These are phyloP conservation scores for Arion vulgaris DNA, from an alignment of 1,140 invertebrate genomes.

Conservation along the genomic window DNA sequence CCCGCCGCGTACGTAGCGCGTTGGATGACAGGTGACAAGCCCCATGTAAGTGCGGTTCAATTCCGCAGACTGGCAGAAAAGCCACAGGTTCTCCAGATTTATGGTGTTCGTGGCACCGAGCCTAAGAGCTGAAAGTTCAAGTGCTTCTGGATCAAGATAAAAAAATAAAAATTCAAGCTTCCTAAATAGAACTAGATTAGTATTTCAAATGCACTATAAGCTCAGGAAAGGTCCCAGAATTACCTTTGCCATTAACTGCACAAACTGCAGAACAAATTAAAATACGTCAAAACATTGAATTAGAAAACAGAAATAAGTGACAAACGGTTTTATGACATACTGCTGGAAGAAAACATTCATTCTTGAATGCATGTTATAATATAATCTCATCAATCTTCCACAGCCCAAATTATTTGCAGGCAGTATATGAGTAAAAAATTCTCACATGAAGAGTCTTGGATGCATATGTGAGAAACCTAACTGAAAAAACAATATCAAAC, in stretches of 20 bases:
- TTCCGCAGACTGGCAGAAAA: no score
- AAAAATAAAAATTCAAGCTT: no score
- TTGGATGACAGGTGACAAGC: no score
- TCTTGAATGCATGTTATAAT: no score
- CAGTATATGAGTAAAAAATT: background rate
- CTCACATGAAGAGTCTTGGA: background rate
- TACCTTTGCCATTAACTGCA: background rate
- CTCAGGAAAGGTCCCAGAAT: background rate
- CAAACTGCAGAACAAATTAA: background rate
- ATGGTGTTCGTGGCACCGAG: no score
- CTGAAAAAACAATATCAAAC: background rate
- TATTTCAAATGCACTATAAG: background rate
- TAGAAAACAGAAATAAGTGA: background rate
- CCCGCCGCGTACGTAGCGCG: no score
- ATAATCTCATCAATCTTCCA: background rate
- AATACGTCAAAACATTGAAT: background rate
- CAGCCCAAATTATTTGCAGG: background rate
- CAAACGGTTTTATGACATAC: background rate
- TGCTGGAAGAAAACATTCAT: no score
- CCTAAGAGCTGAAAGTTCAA: no score
- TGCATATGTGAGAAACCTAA: background rate
- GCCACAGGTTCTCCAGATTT: no score
- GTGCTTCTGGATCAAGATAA: no score
- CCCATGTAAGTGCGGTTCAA: no score
- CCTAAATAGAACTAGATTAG: no score